A percentile compares a stretch with the other conserved stretches of the same genome.
These are phyloP conservation scores for Mactra quadrangularis DNA, from an alignment of 1,140 invertebrate species.

Conservation along the genomic window DNA sequence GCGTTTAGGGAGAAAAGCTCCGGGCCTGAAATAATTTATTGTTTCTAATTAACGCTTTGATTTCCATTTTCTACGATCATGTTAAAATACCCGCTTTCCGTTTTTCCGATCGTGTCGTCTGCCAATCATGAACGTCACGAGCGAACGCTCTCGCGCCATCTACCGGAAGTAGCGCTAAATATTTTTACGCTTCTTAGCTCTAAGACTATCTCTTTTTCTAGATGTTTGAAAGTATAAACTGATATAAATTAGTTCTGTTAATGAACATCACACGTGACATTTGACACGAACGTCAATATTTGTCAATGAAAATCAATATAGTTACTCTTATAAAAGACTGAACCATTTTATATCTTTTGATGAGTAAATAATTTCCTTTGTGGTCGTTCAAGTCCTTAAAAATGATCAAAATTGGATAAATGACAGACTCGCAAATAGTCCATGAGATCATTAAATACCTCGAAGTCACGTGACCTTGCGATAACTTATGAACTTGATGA, in stretches of 20 bases:
- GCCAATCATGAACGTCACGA: no score
- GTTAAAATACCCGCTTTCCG: no score
- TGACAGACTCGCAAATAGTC: no score
- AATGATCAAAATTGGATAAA: neutral
- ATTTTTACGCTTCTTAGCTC: slow-evolving; percentile 2
- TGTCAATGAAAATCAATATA: slow-evolving; percentile 45
- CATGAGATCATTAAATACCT: no score
- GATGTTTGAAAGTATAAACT: slow-evolving; percentile 37
- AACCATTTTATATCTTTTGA: neutral
- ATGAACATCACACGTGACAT: slow-evolving; percentile 21
- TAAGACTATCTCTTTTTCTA: slow-evolving; percentile 41
- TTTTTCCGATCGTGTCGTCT: no score
- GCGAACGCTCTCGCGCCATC: no score
- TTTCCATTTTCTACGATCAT: no score
- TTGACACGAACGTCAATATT: slow-evolving; percentile 50
- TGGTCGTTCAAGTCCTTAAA: neutral
- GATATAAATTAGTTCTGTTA: slow-evolving; percentile 52
- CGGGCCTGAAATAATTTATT: no score
- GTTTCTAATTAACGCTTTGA: no score
- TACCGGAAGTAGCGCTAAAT: neutral
- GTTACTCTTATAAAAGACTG: neutral
- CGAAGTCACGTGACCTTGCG: no score
- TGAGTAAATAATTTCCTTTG: slow-evolving; percentile 23
- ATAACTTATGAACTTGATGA: no score
- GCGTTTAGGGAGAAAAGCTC: no score